phyloP scores from a whole-genome alignment of 2,113 vertebrate genomes.

The Boleophthalmus pectinirostris region DNA sequence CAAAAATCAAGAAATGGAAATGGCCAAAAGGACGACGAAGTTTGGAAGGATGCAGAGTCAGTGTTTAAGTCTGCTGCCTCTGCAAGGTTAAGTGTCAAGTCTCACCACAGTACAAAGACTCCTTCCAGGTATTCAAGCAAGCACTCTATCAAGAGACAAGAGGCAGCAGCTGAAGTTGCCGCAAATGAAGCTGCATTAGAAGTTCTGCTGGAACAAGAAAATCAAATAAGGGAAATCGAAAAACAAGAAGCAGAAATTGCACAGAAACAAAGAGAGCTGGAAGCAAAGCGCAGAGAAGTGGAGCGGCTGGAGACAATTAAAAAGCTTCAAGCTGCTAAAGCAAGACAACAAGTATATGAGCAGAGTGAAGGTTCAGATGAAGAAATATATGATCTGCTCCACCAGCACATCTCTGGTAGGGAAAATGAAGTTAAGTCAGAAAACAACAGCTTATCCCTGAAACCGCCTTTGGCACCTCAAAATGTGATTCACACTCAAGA shows the following conservation, averaged over 20 bases:
- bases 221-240: background rate
- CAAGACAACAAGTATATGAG: slow-evolving; percentile 16
- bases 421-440: background rate
- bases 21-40: background rate
- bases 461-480: no score
- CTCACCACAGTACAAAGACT: no score
- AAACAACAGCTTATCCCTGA: no score
- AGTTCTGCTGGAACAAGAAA: background rate
- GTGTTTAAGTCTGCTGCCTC: background rate
- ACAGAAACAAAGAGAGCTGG: background rate
- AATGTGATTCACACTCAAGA: background rate
- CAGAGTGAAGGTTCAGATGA: background rate
- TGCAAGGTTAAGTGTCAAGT: background rate
- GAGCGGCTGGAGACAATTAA: background rate
- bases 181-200: background rate
- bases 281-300: background rate
- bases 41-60: background rate
- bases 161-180: background rate
- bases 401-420: background rate
- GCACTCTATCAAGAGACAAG: background rate
- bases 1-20: background rate
- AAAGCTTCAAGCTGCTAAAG: slow-evolving; percentile 7
- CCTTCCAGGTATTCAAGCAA: background rate
- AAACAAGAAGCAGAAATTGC: background rate
- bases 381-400: background rate